Conservation (phyloP, 2,797 vertebrate genomes). For the Echeneis naucrates region DNA sequence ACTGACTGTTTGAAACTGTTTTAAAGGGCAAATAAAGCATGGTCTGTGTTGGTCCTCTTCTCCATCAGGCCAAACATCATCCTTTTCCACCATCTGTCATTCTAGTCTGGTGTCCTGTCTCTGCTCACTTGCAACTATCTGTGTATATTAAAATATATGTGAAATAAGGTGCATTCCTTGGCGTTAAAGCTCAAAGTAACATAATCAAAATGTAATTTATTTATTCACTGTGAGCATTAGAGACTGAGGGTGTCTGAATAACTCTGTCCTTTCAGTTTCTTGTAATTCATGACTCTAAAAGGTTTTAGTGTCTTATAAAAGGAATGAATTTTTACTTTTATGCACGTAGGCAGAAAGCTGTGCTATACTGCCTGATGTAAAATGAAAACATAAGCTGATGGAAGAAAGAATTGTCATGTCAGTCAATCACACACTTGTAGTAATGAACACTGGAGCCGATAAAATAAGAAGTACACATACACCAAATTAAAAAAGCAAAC, state of each 20-base stretch:
- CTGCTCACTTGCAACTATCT: not conserved
- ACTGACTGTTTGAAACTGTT: too few relatives aligned
- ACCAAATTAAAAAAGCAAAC: not conserved
- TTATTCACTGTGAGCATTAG: not conserved
- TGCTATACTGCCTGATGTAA: not conserved
- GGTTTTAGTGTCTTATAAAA: not conserved
- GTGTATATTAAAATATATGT: not conserved
- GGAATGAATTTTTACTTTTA: not conserved
- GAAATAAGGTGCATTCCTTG: too few relatives aligned
- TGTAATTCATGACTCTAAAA: not conserved
- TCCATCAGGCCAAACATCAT: not conserved
- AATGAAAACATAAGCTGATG: not conserved
- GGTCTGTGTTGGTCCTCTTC: not conserved
- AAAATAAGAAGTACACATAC: not conserved
- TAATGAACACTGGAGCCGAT: not conserved
- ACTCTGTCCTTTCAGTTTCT: too few relatives aligned
- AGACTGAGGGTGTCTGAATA: not conserved
- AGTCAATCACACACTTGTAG: constrained; percentile 5
- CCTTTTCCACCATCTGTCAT: not conserved
- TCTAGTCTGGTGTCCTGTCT: not conserved
- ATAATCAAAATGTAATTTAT: not conserved
- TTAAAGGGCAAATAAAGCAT: not conserved
- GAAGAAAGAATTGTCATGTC: not conserved
- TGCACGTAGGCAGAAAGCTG: not conserved
- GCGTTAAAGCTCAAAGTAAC: not conserved